Conservation (phyloP, 2,113 vertebrate species). For the Sylvia atricapilla region DNA sequence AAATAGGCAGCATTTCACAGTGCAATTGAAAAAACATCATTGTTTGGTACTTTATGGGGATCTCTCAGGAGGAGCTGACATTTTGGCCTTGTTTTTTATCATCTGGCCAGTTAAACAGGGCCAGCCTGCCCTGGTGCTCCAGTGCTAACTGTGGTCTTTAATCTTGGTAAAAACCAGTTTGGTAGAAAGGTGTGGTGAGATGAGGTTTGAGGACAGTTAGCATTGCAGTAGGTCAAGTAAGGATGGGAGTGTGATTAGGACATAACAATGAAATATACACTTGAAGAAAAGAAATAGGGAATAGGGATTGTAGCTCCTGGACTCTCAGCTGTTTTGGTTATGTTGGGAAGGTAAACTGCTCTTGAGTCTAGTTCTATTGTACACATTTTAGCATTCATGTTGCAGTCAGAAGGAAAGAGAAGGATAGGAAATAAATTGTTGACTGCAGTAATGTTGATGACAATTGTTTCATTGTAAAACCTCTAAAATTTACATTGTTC, state of each 20-base stretch:
- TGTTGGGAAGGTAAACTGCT: neutral
- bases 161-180: neutral
- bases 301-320: neutral
- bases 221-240: neutral
- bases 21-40: neutral
- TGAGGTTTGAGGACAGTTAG: neutral
- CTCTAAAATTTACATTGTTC: neutral
- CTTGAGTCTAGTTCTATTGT: neutral
- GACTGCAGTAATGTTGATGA: neutral
- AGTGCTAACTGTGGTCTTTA: neutral
- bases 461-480: neutral
- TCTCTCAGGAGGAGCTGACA: neutral
- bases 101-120: neutral
- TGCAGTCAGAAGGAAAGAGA: neutral
- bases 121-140: neutral
- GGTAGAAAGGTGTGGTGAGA: neutral
- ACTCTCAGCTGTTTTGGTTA: neutral
- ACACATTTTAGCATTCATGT: neutral
- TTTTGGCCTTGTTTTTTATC: neutral
- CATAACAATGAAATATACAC: neutral
- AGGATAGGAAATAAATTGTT: neutral
- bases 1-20: neutral
- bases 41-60: neutral
- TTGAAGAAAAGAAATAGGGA: neutral
- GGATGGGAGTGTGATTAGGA: neutral